Base-by-base conservation (phyloP, 1,140 invertebrate genomes). In the Elysia chlorotica region DNA sequence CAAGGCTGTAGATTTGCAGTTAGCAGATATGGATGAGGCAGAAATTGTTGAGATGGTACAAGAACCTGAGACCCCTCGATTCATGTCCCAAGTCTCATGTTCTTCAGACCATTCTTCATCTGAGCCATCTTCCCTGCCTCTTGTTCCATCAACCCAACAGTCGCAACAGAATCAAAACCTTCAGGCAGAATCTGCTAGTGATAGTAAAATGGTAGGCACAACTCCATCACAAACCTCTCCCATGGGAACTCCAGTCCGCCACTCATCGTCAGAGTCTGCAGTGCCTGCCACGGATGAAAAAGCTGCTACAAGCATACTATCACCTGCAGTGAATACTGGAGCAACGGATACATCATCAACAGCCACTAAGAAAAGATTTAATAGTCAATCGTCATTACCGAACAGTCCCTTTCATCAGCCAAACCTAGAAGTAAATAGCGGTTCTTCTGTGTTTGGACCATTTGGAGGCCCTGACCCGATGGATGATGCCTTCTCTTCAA, bases 21-120 rank as follows among this genome's bases (percentile, higher is more conserved):
- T 65, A 56, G 35, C 61, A 62, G 81, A 84, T 25, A n/a, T 67
- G 65, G 79, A 77, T 56, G 79, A 81, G 31, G 81, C 82, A 53
- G 77, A 81, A 61, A 83, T 85, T 82, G 83, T 84, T 78, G 83
- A 82, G 2, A 83, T 85, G 25, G 80, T 82, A 21, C 80, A 83
- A 61, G 75, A 71, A 66, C 75, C 73, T 23, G 73, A 75, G 37
- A 68, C 23, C 17, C 56, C 62, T 41, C 53, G 35, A 2, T 69
- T 63, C 31, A 23, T 53, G n/a, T 30, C 53, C 31, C 59, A 71
- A 36, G 17, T 66, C 21, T 48, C 37, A 48, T 57, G 30, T n/a
- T 30, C 35, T 1, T 63, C 59, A 35, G 66, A 65, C 14, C 57
- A 63, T 14, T 21, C 21, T 66, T 14, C 56, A 36, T 28, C 53